A percentile compares a stretch with the other conserved stretches of the same genome.
Conservation (phyloP, 1,140 invertebrate species). For the Onthophagus taurus region DNA sequence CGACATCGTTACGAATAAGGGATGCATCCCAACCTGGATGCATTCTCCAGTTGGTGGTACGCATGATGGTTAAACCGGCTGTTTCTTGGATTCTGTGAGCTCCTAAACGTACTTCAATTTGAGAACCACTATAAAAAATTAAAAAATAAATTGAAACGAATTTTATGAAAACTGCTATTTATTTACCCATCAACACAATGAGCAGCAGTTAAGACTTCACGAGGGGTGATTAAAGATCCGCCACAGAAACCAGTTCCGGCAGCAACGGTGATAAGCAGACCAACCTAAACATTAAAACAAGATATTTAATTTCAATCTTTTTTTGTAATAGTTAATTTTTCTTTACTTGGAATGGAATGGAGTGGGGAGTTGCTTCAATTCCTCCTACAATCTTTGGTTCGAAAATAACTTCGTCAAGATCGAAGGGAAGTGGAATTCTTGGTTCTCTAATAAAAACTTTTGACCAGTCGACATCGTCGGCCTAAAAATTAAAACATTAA, state of each 20-base stretch:
- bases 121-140: not conserved
- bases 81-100: conserved; percentile 4
- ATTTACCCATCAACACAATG: conserved; percentile 39
- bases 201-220: conserved; percentile 36
- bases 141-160: not conserved
- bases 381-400: conserved; percentile 31
- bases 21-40: not conserved
- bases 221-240: conserved; percentile 25
- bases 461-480: too few relatives aligned
- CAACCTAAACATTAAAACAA: too few relatives aligned
- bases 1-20: not conserved
- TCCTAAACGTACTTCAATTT: conserved; percentile 1
- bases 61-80: not conserved
- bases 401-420: not conserved
- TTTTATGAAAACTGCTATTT: not conserved
- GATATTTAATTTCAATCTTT: too few relatives aligned
- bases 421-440: too few relatives aligned
- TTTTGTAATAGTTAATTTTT: too few relatives aligned
- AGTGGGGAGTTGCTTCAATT: conserved; percentile 28
- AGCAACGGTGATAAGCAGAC: conserved; percentile 21
- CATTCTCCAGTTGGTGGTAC: not conserved
- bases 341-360: conserved; percentile 38
- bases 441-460: too few relatives aligned
- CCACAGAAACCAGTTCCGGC: conserved; percentile 21
- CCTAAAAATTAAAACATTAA: too few relatives aligned